Base-by-base conservation (phyloP, 2,113 vertebrate genomes). In the Hemicordylus capensis region DNA sequence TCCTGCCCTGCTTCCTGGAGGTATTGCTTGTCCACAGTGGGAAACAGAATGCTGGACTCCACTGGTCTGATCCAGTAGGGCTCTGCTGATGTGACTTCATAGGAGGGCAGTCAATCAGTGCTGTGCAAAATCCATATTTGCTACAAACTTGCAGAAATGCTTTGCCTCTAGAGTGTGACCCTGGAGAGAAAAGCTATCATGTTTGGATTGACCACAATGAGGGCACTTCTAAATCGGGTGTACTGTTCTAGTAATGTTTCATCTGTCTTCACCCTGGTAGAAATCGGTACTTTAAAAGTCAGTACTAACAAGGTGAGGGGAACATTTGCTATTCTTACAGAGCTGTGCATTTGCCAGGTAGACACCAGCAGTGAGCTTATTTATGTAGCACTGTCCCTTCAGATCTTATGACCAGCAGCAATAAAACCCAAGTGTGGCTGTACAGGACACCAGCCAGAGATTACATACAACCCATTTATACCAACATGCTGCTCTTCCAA, bases 381-480 rank as follows among this genome's bases (percentile, higher is more conserved):
- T 90, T 89, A 89, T 0, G 0, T 31, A 69, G 37, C 67, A 86
- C 81, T 89, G 72, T 90, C 64, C 78, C 74, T 87, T 83, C 37
- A 26, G 31, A 26, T 89, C 85, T 89, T 90, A 85, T 2, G 69
- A 89, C 0, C 1, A 92, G 76, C 58, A 88, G 89, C 87, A 39
- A 85, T 84, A 88, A 94, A 94, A 94, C 77, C 48, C 10, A 89
- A 93, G 81, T 83, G 84, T 91, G 87, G 73, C 73, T 81, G 26
- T 83, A 89, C 93, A 94, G 91, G 90, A 87, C 70, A 58, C 67
- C 2, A 0, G 89, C 89, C 93, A 93, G 80, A 89, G 88, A 88
- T 91, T 90, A 76, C 72, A 84, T 70, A 89, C 67, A 87, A 81
- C 88, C 63, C 56, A 88, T 91, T 90, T 90, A 93, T 85, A 80